These are phyloP conservation scores for Lanius ludovicianus DNA, from an alignment of 2,113 vertebrate species.

Conservation along the genomic window DNA sequence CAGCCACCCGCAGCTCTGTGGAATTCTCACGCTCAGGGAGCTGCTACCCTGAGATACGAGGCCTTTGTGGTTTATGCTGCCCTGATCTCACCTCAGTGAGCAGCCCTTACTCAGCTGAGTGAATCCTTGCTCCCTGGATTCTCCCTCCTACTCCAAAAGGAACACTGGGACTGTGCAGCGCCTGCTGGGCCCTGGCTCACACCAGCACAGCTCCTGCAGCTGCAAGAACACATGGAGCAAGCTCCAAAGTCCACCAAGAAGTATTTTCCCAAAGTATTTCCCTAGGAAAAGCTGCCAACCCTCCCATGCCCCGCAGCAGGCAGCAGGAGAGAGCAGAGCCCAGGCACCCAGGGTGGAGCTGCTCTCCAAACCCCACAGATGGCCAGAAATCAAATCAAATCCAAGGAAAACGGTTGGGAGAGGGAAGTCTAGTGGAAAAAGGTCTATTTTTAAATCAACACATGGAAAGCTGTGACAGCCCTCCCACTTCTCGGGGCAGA, in stretches of 20 bases:
- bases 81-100: not conserved
- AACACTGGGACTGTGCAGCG: rapidly evolving
- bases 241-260: not conserved
- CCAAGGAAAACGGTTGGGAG: not conserved
- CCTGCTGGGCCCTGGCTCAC: not conserved
- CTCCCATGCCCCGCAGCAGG: not conserved
- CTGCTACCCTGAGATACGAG: not conserved
- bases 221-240: too few species aligned
- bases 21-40: not conserved
- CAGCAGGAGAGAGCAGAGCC: not conserved
- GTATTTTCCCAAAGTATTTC: not conserved
- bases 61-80: not conserved
- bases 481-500: not conserved
- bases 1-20: not conserved
- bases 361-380: not conserved
- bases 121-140: not conserved
- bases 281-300: not conserved
- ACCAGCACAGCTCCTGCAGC: not conserved
- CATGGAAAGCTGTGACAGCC: not conserved
- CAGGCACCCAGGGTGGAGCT: not conserved
- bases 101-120: not conserved
- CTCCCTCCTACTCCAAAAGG: not conserved
- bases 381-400: not conserved
- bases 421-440: not conserved
- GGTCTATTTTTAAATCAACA: not conserved